Conservation (phyloP, 2,113 vertebrate genomes). For the Stegostoma tigrinum region DNA sequence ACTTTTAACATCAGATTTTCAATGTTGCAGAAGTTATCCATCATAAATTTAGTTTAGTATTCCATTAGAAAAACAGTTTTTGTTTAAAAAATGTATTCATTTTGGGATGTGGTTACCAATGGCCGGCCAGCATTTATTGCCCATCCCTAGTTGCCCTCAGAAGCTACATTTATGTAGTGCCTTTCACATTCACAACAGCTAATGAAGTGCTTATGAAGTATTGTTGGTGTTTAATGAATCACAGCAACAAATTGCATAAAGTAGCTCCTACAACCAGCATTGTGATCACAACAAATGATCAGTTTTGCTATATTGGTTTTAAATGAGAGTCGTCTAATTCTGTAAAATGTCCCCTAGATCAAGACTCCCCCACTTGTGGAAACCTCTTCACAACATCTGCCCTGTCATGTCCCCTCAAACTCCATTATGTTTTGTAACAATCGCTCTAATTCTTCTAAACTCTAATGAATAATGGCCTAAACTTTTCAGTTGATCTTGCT, state of each 20-base stretch:
- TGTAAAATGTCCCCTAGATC: too few species aligned
- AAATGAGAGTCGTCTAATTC: neutral
- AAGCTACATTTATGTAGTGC: neutral
- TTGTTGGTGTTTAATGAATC: neutral
- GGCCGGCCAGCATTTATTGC: too few species aligned
- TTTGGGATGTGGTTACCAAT: too few species aligned
- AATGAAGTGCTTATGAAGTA: neutral
- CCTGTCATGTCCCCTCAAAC: too few species aligned
- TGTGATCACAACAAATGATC: neutral
- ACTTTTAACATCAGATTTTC: neutral
- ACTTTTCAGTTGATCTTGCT: too few species aligned
- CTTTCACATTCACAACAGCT: neutral
- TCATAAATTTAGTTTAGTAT: neutral
- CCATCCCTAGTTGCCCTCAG: too few species aligned
- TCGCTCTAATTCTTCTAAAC: too few species aligned
- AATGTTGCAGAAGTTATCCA: neutral
- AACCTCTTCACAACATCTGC: too few species aligned
- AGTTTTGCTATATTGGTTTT: neutral
- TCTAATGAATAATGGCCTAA: too few species aligned
- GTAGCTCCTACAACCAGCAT: neutral
- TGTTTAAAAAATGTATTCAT: too few species aligned
- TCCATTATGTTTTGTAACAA: too few species aligned
- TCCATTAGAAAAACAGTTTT: neutral
- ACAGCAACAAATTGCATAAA: neutral
- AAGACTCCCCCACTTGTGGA: too few species aligned